Percentiles rank a stretch among this genome's conserved stretches.
Conservation (phyloP, 2,797 vertebrate species). For the Siniperca obscura region DNA sequence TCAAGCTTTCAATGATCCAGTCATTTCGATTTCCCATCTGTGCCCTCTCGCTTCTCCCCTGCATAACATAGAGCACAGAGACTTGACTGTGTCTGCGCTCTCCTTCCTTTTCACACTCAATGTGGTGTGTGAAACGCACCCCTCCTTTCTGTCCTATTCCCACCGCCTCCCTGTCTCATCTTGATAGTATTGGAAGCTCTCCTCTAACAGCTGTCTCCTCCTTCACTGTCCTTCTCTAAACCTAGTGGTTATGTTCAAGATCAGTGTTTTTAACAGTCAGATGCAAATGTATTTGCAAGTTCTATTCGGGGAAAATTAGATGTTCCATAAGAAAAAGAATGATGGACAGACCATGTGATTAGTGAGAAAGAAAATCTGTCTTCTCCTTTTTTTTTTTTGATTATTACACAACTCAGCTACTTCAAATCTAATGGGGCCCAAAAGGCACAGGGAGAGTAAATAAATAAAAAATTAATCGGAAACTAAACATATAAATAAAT, state of each 20-base stretch:
- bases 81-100: slow-evolving; percentile 70
- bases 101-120: slow-evolving; percentile 84
- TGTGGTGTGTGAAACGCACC: slow-evolving; percentile 84
- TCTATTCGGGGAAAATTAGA: slow-evolving; percentile 8
- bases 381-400: not conserved
- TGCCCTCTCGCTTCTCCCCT: slow-evolving; percentile 79
- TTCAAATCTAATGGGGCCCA: not conserved
- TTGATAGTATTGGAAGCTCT: slow-evolving; percentile 77
- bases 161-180: slow-evolving; percentile 70
- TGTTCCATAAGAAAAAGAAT: not conserved
- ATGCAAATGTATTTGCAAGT: slow-evolving; percentile 4
- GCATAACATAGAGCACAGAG: slow-evolving; percentile 71
- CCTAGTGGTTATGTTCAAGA: slow-evolving; percentile 33
- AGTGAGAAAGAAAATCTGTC: not conserved
- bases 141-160: slow-evolving; percentile 65
- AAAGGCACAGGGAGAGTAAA: not conserved
- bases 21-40: slow-evolving; percentile 85
- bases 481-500: not conserved
- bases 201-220: slow-evolving; percentile 80
- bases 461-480: not conserved
- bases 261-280: slow-evolving; percentile 12
- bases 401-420: not conserved
- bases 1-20: slow-evolving; percentile 73
- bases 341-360: not conserved
- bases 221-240: slow-evolving; percentile 58